Evolutionary conservation across 2,888 invertebrate species (phyloP).

Genomic region (Platerodrilus igneus): DNA sequence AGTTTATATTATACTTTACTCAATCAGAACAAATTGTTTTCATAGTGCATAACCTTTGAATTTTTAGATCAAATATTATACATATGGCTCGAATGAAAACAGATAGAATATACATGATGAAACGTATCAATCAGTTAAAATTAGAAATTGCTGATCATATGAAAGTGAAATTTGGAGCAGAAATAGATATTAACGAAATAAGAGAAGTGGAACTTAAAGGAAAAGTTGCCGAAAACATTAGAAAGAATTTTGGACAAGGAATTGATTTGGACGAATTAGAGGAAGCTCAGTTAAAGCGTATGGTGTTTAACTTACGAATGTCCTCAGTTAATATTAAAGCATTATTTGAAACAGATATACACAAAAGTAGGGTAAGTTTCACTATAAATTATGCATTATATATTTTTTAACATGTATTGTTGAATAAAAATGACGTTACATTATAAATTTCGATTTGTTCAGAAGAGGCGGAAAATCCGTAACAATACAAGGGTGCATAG

Average conservation of each 20-base stretch:
- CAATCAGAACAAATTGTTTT: conserved; percentile 13
- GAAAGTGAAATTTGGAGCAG: conserved; percentile 55
- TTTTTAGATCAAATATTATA: conserved; percentile 57
- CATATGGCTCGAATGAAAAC: conserved; percentile 67
- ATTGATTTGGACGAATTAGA: conserved; percentile 55
- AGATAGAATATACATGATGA: conserved; percentile 64
- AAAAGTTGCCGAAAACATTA: too few species aligned
- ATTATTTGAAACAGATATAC: conserved; percentile 48
- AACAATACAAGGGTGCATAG: too few species aligned
- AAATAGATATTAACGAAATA: conserved; percentile 49
- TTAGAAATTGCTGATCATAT: conserved; percentile 51
- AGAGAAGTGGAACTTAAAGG: too few species aligned
- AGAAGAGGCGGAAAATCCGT: too few species aligned
- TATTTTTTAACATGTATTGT: background rate
- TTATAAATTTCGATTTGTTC: too few species aligned
- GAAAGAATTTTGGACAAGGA: too few species aligned
- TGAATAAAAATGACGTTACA: too few species aligned
- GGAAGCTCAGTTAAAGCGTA: conserved; percentile 53
- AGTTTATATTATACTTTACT: background rate
- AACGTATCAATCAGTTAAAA: conserved; percentile 54
- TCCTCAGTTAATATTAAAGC: conserved; percentile 48
- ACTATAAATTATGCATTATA: conserved; percentile 2
- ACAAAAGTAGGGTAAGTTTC: conserved; percentile 41
- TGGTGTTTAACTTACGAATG: conserved; percentile 54
- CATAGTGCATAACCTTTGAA: too few species aligned